phyloP scores from a whole-genome alignment of 1,140 invertebrate genomes.

The Berghia stephanieae region DNA sequence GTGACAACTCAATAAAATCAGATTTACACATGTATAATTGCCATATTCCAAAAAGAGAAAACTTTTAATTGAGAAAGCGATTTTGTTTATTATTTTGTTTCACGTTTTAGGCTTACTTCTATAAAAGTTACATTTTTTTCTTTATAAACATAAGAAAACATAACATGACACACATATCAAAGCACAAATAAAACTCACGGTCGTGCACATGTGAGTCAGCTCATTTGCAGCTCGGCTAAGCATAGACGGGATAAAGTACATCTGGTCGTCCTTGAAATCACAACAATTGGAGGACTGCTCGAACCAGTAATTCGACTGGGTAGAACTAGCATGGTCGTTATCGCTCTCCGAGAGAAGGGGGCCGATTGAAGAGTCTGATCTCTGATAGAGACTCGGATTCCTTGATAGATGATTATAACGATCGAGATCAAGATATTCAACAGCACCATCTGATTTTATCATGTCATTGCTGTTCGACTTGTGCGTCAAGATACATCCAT shows the following conservation, averaged over 20 bases:
- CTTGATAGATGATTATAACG: background rate
- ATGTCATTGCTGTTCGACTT: no score
- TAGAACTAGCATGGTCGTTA: background rate
- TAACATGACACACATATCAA: no score
- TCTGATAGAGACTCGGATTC: background rate
- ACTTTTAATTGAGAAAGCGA: background rate
- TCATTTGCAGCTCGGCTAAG: background rate
- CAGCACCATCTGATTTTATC: no score
- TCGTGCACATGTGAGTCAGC: slow-evolving; percentile 9
- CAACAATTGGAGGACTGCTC: background rate
- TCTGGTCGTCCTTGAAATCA: background rate
- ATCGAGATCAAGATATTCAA: no score
- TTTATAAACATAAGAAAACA: no score
- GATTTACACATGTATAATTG: background rate
- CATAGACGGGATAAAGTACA: background rate
- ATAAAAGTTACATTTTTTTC: no score
- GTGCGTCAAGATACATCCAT: no score
- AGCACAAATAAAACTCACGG: no score
- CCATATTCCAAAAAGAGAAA: background rate
- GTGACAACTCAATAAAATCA: no score
- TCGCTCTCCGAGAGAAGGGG: background rate
- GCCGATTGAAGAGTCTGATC: background rate
- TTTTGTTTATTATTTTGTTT: background rate
- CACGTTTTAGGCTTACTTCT: no score
- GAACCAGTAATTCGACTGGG: background rate